phyloP scores from a whole-genome alignment of 2,888 invertebrate genomes.

The Branchellion lobata region DNA sequence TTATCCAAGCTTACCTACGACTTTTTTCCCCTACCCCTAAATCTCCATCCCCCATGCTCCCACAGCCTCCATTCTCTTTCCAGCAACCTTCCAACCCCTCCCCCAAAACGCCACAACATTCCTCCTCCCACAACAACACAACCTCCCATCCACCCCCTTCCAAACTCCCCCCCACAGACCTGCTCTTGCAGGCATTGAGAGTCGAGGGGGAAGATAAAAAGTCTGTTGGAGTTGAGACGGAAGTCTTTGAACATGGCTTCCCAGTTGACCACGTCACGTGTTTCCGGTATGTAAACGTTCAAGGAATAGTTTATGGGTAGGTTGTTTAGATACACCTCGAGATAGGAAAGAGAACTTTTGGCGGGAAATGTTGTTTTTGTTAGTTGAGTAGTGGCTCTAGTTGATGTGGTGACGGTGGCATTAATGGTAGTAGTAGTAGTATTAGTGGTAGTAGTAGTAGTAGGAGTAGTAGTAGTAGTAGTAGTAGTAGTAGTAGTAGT shows the following conservation, averaged over 20 bases:
- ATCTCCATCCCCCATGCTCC: too few species aligned
- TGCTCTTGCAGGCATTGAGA: background rate
- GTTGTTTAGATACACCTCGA: constrained; percentile 5
- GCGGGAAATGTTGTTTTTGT: background rate
- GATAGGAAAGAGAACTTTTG: constrained; percentile 1
- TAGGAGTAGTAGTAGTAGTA: background rate
- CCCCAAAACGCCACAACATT: too few species aligned
- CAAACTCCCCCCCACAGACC: background rate
- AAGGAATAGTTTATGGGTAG: background rate
- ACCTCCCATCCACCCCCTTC: background rate
- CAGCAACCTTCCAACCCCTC: background rate
- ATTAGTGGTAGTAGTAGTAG: background rate
- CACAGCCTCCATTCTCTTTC: background rate
- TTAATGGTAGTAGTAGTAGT: background rate
- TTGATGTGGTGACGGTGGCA: background rate
- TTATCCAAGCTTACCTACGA: too few species aligned
- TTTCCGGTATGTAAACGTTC: background rate
- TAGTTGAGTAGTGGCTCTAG: background rate
- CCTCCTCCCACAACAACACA: background rate
- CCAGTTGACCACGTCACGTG: background rate
- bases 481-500: background rate
- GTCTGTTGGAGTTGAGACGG: background rate
- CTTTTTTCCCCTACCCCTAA: too few species aligned
- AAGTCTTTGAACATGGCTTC: background rate
- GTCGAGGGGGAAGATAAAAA: background rate